Percentiles rank a stretch among this genome's conserved stretches.
Evolutionary conservation across 2,113 vertebrate genomes (phyloP).

Genomic region (Pitta sordida): DNA sequence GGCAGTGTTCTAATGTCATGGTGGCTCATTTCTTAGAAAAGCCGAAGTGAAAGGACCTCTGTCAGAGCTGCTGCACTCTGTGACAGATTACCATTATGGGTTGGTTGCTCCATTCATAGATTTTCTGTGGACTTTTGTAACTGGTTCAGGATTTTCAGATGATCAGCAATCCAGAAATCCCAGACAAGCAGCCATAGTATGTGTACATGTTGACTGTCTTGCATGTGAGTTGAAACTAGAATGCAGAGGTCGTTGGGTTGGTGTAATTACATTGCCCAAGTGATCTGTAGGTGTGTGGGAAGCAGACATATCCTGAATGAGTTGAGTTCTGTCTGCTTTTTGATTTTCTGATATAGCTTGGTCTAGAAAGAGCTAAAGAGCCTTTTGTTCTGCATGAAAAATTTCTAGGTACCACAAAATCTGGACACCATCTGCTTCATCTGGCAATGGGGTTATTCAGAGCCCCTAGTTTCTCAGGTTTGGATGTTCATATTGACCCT

Average conservation of each 20-base stretch:
- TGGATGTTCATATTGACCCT: background rate
- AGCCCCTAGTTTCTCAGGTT: background rate
- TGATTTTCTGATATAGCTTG: background rate
- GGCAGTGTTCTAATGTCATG: background rate
- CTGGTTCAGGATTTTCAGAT: background rate
- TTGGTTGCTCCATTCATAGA: background rate
- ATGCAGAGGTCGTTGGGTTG: background rate
- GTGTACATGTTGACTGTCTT: background rate
- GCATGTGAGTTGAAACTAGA: background rate
- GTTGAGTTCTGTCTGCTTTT: background rate
- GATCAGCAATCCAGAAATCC: background rate
- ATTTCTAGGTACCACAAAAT: background rate
- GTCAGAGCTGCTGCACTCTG: background rate
- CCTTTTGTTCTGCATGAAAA: background rate
- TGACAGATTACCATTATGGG: background rate
- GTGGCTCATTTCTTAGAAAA: background rate
- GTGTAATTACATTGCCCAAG: fast-evolving
- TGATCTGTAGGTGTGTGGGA: fast-evolving
- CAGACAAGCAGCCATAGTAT: background rate
- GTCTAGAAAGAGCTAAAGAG: background rate
- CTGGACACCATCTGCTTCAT: background rate
- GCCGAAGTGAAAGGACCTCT: background rate
- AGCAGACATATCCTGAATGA: fast-evolving
- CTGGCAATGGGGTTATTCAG: background rate
- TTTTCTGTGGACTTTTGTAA: background rate